A percentile compares a stretch with the other conserved stretches of the same genome.
phyloP scores from a whole-genome alignment of 2,888 invertebrate genomes.

The Copidosoma aretas region DNA sequence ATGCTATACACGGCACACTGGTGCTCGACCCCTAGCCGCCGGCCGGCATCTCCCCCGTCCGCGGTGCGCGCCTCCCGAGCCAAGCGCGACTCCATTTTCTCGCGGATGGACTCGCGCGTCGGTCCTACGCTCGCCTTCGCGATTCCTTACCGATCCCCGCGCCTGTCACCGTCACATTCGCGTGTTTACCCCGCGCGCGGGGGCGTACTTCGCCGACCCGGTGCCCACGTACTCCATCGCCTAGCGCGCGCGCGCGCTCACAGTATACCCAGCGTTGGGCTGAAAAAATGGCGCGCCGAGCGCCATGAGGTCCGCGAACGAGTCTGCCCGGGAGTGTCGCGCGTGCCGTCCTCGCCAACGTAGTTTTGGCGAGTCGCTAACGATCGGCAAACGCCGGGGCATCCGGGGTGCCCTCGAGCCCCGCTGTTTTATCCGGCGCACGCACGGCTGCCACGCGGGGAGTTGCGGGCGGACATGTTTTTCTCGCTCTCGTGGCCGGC shows the following conservation, averaged over 20 bases:
- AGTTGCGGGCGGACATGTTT: neutral
- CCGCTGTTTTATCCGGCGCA: neutral
- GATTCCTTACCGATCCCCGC: too few relatives aligned
- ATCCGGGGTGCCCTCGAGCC: neutral
- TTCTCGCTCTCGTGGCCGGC: neutral
- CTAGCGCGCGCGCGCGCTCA: neutral
- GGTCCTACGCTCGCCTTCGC: neutral
- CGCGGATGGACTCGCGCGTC: too few relatives aligned
- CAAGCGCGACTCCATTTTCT: conserved; percentile 54
- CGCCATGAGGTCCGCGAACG: conserved; percentile 28
- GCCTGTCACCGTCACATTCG: too few relatives aligned
- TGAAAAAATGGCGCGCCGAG: conserved; percentile 39
- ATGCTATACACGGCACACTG: neutral
- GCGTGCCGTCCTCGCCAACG: conserved; percentile 43
- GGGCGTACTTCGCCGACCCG: too few relatives aligned
- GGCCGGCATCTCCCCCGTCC: conserved; percentile 60
- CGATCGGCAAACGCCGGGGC: too few relatives aligned
- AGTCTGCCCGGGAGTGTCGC: neutral
- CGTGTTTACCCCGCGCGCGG: too few relatives aligned
- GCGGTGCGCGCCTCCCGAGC: conserved; percentile 62
- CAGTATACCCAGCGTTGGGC: conserved; percentile 1
- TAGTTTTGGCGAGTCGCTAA: neutral
- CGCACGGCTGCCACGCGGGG: neutral
- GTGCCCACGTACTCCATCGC: too few relatives aligned
- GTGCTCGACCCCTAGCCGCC: conserved; percentile 43